phyloP scores from a whole-genome alignment of 2,888 invertebrate species.

The Beris morrisii region DNA sequence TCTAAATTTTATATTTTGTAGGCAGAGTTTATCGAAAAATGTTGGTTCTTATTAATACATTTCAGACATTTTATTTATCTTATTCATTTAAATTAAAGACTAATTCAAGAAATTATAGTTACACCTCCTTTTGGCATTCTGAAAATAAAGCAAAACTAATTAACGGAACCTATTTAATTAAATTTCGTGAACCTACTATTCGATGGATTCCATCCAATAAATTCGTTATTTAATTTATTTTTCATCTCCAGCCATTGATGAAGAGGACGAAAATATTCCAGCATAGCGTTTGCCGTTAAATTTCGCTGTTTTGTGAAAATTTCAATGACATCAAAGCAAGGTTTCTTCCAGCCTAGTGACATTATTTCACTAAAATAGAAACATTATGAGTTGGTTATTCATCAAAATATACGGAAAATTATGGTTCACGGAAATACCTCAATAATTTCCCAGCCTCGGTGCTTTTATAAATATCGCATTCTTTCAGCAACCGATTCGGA shows the following conservation, averaged over 20 bases:
- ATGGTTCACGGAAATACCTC: constrained; percentile 55
- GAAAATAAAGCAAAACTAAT: no score
- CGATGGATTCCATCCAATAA: constrained; percentile 63
- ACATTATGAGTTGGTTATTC: constrained; percentile 2
- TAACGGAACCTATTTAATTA: no score
- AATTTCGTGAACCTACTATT: constrained; percentile 30
- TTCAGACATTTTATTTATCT: no score
- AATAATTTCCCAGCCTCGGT: constrained; percentile 73
- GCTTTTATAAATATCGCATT: constrained; percentile 83
- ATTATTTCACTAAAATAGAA: constrained; percentile 64
- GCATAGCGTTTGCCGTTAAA: constrained; percentile 73
- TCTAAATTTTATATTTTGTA: no score
- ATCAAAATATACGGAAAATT: no score
- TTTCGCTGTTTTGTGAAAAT: constrained; percentile 72
- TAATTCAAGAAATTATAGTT: no score
- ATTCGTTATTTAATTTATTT: constrained; percentile 67
- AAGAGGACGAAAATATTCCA: constrained; percentile 80
- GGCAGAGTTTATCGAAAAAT: no score
- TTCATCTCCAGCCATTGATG: constrained; percentile 72
- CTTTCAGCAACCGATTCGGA: constrained; percentile 69
- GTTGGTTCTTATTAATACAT: no score
- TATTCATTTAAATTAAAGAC: no score
- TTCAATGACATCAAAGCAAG: constrained; percentile 83
- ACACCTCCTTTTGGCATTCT: no score
- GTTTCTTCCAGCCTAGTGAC: constrained; percentile 69